phyloP scores from a whole-genome alignment of 2,113 vertebrate genomes.

The Herpetotheres cachinnans region DNA sequence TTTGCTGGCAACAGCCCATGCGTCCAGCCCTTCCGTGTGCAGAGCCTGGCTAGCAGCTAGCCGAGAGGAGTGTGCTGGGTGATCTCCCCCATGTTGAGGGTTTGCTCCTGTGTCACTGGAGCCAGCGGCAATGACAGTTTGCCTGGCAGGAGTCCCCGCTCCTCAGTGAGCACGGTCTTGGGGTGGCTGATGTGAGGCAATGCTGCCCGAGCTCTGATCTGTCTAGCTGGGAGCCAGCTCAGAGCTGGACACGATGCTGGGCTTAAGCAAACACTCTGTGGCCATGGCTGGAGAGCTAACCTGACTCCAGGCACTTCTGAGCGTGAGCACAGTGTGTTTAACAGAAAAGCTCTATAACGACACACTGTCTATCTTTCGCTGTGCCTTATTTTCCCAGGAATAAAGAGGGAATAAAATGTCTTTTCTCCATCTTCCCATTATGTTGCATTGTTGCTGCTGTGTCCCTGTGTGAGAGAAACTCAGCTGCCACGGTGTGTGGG shows the following conservation, averaged over 20 bases:
- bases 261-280: neutral
- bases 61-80: neutral
- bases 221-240: neutral
- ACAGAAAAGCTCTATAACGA: neutral
- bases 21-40: accelerated
- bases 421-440: neutral
- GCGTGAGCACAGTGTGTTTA: neutral
- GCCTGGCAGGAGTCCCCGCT: neutral
- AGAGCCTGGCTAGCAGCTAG: neutral
- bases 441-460: neutral
- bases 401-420: neutral
- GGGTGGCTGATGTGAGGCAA: neutral
- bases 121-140: neutral
- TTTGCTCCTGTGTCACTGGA: neutral
- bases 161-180: neutral
- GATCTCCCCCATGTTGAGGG: neutral
- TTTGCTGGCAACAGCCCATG: neutral
- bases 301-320: neutral
- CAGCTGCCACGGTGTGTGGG: neutral
- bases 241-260: neutral
- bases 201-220: neutral
- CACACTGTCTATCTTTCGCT: neutral
- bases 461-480: neutral
- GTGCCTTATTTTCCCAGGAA: neutral
- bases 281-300: neutral